Conservation (phyloP, 1,140 invertebrate species). For the Psix sp. region DNA sequence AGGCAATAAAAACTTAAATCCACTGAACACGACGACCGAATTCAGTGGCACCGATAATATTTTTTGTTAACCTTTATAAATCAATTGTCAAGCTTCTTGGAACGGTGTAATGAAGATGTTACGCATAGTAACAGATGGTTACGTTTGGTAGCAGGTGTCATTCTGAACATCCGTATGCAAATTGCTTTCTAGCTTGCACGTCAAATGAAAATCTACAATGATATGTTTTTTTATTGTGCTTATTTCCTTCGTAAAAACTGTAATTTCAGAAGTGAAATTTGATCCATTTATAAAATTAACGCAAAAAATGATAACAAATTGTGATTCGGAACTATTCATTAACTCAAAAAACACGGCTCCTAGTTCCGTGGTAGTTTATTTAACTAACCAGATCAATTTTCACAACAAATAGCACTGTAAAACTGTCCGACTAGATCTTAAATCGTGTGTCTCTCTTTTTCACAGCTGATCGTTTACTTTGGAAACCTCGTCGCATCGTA, state of each 20-base stretch:
- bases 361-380: too few species aligned
- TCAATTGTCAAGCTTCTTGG: slow-evolving; percentile 17
- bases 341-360: too few species aligned
- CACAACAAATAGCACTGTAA: slow-evolving; percentile 17
- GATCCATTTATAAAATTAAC: too few species aligned
- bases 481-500: slow-evolving; percentile 88
- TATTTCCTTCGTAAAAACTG: background rate
- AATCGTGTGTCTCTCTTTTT: slow-evolving; percentile 54
- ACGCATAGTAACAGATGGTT: slow-evolving; percentile 25
- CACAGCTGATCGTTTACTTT: slow-evolving; percentile 85
- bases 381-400: background rate
- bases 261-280: too few species aligned
- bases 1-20: too few species aligned
- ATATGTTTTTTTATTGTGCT: slow-evolving; percentile 1
- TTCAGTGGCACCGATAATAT: too few species aligned
- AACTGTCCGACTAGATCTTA: slow-evolving; percentile 8
- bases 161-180: slow-evolving; percentile 13
- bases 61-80: slow-evolving; percentile 4
- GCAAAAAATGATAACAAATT: too few species aligned
- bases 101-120: slow-evolving; percentile 17
- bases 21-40: too few species aligned
- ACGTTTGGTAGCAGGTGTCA: slow-evolving; percentile 17
- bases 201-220: slow-evolving; percentile 17
- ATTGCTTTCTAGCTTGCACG: slow-evolving; percentile 15
- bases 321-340: too few species aligned